Percentiles rank a stretch among this genome's conserved stretches.
Conservation (phyloP, 2,888 invertebrate genomes). For the Vanessa cardui region DNA sequence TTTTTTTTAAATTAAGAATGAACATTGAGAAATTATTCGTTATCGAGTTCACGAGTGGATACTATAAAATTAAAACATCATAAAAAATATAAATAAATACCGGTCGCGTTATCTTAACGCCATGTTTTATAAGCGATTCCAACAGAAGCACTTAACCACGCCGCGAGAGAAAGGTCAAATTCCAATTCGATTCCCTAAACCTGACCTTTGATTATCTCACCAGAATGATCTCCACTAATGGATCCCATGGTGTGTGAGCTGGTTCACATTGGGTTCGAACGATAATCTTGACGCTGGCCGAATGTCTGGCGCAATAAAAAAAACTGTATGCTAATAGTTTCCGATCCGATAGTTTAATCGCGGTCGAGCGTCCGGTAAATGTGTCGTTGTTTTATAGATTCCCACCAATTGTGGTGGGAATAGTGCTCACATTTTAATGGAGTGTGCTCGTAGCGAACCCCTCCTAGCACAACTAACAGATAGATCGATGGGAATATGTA, state of each 20-base stretch:
- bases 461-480: no score
- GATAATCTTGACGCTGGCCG: no score
- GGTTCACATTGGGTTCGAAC: no score
- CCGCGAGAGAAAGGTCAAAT: conserved; percentile 42
- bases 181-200: conserved; percentile 37
- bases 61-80: conserved; percentile 20
- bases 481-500: no score
- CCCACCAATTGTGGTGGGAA: no score
- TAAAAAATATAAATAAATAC: conserved; percentile 12
- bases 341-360: no score
- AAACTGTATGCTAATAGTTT: no score
- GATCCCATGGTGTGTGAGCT: conserved; percentile 37
- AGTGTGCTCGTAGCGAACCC: no score
- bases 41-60: neutral
- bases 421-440: no score
- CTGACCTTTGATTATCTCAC: conserved; percentile 66
- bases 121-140: conserved; percentile 29
- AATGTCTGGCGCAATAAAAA: no score
- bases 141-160: conserved; percentile 43
- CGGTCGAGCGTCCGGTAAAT: neutral
- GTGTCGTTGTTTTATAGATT: no score
- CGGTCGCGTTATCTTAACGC: conserved; percentile 24
- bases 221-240: conserved; percentile 51
- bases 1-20: neutral
- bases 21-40: conserved; percentile 3